Percentiles rank a stretch among this genome's conserved stretches.
These are phyloP conservation scores for Trissoscelio sp. DNA, from an alignment of 2,888 invertebrate species.

Conservation along the genomic window DNA sequence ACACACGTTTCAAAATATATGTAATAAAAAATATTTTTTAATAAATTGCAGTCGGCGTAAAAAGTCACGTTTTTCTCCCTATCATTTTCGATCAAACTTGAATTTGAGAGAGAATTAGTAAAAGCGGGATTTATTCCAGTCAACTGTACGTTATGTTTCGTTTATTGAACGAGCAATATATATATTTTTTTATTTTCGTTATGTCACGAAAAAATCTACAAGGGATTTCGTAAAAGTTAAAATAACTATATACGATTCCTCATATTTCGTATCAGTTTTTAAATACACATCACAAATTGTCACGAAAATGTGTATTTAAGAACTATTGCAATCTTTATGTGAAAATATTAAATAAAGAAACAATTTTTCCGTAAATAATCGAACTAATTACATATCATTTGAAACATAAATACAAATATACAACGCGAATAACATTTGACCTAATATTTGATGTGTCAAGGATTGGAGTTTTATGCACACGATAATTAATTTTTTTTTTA, in stretches of 20 bases:
- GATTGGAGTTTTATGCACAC: constrained; percentile 24
- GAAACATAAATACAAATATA: too few relatives aligned
- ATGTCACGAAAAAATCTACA: constrained; percentile 1
- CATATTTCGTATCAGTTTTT: not conserved
- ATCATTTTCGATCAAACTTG: constrained; percentile 17
- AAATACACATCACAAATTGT: not conserved
- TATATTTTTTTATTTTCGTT: constrained; percentile 8
- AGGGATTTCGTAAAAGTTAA: not conserved
- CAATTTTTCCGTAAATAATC: too few relatives aligned
- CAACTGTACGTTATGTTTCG: constrained; percentile 27
- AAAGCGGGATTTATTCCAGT: constrained; percentile 5
- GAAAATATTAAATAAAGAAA: too few relatives aligned
- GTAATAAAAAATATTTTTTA: not conserved
- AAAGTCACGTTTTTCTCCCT: constrained; percentile 12
- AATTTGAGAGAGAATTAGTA: constrained; percentile 1
- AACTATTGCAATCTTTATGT: too few relatives aligned
- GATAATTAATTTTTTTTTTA: constrained; percentile 53
- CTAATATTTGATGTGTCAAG: constrained; percentile 31
- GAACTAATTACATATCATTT: too few relatives aligned
- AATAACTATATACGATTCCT: not conserved
- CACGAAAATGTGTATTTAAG: too few relatives aligned
- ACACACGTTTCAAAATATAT: too few relatives aligned
- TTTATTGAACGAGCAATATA: not conserved
- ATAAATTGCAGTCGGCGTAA: not conserved
- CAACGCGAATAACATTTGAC: constrained; percentile 12